Conservation (phyloP, 2,888 invertebrate species). For the Hofmannophila pseudospretella region DNA sequence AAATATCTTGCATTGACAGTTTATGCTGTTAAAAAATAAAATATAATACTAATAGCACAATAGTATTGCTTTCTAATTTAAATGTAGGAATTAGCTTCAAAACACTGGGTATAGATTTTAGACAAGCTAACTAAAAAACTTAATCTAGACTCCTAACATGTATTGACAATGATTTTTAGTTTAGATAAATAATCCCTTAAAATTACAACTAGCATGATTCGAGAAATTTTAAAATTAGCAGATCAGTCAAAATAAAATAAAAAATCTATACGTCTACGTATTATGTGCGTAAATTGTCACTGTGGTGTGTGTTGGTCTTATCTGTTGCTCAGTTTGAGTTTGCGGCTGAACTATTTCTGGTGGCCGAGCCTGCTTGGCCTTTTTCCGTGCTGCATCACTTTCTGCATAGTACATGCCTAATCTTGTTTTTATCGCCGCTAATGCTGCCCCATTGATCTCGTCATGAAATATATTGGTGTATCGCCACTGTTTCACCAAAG, state of each 20-base stretch:
- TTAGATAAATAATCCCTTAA: not conserved
- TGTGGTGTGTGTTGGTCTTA: constrained; percentile 47
- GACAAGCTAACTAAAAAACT: no score
- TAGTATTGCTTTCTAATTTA: no score
- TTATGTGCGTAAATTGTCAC: constrained; percentile 5
- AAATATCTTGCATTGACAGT: no score
- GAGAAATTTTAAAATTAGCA: not conserved
- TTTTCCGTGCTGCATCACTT: constrained; percentile 69
- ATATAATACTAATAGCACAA: no score
- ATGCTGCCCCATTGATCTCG: constrained; percentile 72
- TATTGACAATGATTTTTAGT: not conserved
- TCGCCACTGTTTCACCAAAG: constrained; percentile 75
- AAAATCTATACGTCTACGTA: not conserved
- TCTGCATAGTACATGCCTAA: constrained; percentile 73
- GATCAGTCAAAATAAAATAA: not conserved
- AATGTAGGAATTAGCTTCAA: no score
- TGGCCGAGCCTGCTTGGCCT: constrained; percentile 56
- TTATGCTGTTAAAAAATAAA: no score
- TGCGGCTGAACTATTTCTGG: constrained; percentile 51
- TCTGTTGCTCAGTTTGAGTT: constrained; percentile 47
- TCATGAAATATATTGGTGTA: constrained; percentile 78
- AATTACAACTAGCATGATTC: not conserved
- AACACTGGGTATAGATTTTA: no score
- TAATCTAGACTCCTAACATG: no score
- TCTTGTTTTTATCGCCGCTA: constrained; percentile 73